phyloP scores from a whole-genome alignment of 2,113 vertebrate species.

The Capricornis sumatraensis region DNA sequence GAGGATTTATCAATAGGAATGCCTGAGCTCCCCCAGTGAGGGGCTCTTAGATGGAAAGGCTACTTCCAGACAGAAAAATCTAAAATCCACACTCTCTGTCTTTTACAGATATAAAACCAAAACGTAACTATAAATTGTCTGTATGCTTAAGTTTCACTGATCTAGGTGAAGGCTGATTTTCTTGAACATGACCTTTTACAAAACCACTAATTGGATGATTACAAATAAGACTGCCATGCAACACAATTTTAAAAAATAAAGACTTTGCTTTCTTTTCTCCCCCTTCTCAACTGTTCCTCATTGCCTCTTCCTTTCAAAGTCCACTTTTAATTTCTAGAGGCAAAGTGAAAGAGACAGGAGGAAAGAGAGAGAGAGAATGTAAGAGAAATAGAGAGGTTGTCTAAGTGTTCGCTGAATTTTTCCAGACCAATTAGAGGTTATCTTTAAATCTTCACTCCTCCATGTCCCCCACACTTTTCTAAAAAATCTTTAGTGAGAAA shows the following conservation, averaged over 20 bases:
- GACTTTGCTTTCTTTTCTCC: slow-evolving; percentile 22
- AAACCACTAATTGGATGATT: slow-evolving; percentile 47
- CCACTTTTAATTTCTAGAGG: slow-evolving; percentile 53
- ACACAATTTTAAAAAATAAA: slow-evolving; percentile 20
- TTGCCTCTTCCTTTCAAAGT: slow-evolving; percentile 27
- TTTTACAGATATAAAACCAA: slow-evolving; percentile 41
- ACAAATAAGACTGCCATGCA: slow-evolving; percentile 28
- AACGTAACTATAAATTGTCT: slow-evolving; percentile 17
- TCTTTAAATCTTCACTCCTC: slow-evolving; percentile 54
- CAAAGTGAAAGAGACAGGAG: slow-evolving; percentile 55
- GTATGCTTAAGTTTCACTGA: slow-evolving; percentile 12
- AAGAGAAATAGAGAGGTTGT: neutral
- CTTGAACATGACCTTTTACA: slow-evolving; percentile 36
- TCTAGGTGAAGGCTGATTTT: slow-evolving; percentile 28
- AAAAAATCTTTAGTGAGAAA: slow-evolving; percentile 60
- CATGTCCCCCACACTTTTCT: slow-evolving; percentile 46
- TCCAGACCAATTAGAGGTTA: slow-evolving; percentile 67
- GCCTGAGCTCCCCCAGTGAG: neutral
- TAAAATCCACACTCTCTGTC: slow-evolving; percentile 33
- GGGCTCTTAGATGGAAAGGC: slow-evolving; percentile 25
- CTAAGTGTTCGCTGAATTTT: slow-evolving; percentile 33
- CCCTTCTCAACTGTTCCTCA: neutral
- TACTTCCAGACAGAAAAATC: slow-evolving; percentile 39
- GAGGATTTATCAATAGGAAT: slow-evolving; percentile 46
- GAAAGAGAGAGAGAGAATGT: neutral